These are phyloP conservation scores for Calliphora vomitoria DNA, from an alignment of 2,888 invertebrate species.

Conservation along the genomic window DNA sequence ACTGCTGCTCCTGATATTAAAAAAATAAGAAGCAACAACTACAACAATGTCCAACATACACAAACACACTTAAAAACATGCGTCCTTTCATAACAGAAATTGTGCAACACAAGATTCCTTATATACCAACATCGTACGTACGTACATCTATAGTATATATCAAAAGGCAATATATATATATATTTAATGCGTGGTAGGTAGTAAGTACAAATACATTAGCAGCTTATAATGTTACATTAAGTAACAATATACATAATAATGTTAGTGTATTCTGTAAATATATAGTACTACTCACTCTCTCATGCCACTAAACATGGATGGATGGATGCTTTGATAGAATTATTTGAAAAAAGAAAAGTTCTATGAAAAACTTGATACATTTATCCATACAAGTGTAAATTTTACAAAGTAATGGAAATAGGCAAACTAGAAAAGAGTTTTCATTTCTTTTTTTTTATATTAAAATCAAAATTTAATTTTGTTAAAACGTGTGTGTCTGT, in stretches of 20 bases:
- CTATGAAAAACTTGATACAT: slow-evolving; percentile 14
- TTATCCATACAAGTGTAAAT: slow-evolving; percentile 45
- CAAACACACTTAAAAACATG: slow-evolving; percentile 50
- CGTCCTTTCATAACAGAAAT: slow-evolving; percentile 60
- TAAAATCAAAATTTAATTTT: slow-evolving; percentile 69
- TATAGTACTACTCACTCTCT: neutral
- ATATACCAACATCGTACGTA: slow-evolving; percentile 13
- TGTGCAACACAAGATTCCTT: slow-evolving; percentile 52
- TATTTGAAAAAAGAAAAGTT: slow-evolving; percentile 44
- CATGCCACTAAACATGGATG: slow-evolving; percentile 19
- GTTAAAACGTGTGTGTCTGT: slow-evolving; percentile 47
- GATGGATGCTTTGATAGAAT: slow-evolving; percentile 60
- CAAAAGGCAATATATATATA: slow-evolving; percentile 25
- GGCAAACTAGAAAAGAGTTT: neutral
- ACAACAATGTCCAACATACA: slow-evolving; percentile 13
- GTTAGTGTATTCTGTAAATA: slow-evolving; percentile 4
- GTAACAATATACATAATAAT: slow-evolving; percentile 55
- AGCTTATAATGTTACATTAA: slow-evolving; percentile 60
- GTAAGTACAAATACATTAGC: slow-evolving; percentile 49
- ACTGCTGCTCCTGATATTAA: slow-evolving; percentile 29
- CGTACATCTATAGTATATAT: neutral
- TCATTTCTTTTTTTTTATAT: slow-evolving; percentile 31
- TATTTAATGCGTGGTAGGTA: slow-evolving; percentile 24
- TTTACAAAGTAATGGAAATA: slow-evolving; percentile 12
- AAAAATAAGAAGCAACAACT: neutral